Conservation (phyloP, 2,888 invertebrate species). For the Ochropacha duplaris region DNA sequence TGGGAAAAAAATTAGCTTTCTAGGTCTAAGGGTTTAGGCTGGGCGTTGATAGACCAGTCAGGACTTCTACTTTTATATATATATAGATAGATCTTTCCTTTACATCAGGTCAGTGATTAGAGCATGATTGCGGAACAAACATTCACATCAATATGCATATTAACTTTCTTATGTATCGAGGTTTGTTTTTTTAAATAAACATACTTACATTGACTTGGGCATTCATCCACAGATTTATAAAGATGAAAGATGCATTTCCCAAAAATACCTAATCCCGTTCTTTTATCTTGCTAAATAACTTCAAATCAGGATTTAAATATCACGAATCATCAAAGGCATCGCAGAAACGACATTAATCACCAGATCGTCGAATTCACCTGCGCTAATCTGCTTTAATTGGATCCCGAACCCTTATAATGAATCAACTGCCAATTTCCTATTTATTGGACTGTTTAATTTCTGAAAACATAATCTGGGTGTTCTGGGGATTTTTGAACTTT, state of each 20-base stretch:
- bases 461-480: not conserved
- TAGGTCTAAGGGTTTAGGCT: no score
- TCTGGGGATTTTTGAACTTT: not conserved
- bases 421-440: conserved; percentile 17
- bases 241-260: not conserved
- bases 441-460: conserved; percentile 26
- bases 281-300: conserved; percentile 17
- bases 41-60: no score
- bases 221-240: no score
- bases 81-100: no score
- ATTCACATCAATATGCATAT: no score
- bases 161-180: no score
- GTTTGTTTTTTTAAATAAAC: no score
- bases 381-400: conserved; percentile 36
- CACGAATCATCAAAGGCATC: conserved; percentile 22
- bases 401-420: conserved; percentile 16
- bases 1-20: no score
- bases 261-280: not conserved
- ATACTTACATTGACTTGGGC: no score
- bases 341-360: conserved; percentile 28
- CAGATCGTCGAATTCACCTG: conserved; percentile 18
- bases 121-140: no score
- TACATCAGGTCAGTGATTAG: no score
- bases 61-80: no score
- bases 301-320: not conserved